Base-by-base conservation (phyloP, 2,797 vertebrate species). In the Chaunax sp. region DNA sequence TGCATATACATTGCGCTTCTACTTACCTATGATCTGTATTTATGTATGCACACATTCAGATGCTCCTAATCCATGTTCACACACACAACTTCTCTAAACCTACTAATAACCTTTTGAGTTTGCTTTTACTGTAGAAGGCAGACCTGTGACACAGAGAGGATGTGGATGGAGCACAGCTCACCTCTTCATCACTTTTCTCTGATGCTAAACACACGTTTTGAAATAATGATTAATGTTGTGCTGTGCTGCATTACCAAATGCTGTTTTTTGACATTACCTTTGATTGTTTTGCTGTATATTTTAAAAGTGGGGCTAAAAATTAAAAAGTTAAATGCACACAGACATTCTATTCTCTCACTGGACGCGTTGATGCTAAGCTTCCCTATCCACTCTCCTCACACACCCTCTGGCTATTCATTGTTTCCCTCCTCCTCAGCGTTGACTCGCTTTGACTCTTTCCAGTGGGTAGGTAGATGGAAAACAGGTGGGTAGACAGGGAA, bases 401-500 rank as follows among this genome's bases (percentile, higher is more conserved):
- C n/a, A n/a, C n/a, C n/a, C n/a, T n/a, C n/a, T n/a, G n/a, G n/a
- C n/a, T n/a, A n/a, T n/a, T n/a, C n/a, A n/a, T n/a, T n/a, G n/a
- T n/a, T n/a, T n/a, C n/a, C n/a, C n/a, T n/a, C 61, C 60, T 55
- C 52, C 44, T 68, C 53, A n/a, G 38, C 16, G 6, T 19, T 23
- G 9, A 55, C 72, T 14, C 43, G 40, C 57, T 45, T 58, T 61
- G 61, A 26, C 40, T 76, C 60, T 23, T 28, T 72, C 35, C 62
- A 57, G 35, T 46, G 64, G 59, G 59, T 28, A 56, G 49, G 59
- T 18, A 37, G 76, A 76, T 37, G 66, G 72, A 60, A 80, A 64
- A 30, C 78, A 73, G 60, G 57, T 57, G 45, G 59, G 41, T 12
- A 55, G 76, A 77, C 53, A 28, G 40, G 57, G 20, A 75, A 70